Conservation (phyloP, 1,140 invertebrate species). For the Scaptomyza pallida region DNA sequence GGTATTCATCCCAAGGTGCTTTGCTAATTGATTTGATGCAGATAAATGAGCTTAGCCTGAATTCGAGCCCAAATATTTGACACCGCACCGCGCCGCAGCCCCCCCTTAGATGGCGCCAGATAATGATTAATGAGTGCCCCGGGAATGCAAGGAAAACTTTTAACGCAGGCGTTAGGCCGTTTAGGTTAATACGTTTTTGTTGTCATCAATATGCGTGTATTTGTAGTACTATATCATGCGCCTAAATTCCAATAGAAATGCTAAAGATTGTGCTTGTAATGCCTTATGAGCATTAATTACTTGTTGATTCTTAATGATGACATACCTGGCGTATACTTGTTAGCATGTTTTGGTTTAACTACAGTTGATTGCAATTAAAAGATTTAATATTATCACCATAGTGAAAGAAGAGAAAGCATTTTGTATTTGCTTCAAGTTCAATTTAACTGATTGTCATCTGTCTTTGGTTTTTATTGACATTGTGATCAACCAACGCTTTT, state of each 20-base stretch:
- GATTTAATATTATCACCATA: no score
- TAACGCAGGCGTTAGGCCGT: slow-evolving; percentile 23
- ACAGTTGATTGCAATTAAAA: no score
- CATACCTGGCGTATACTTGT: neutral
- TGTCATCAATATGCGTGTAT: slow-evolving; percentile 1
- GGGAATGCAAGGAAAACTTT: slow-evolving; percentile 16
- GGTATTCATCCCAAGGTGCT: slow-evolving; percentile 64
- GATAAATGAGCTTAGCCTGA: slow-evolving; percentile 70
- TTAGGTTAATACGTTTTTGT: slow-evolving; percentile 32
- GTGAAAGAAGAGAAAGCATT: no score
- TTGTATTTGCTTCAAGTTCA: neutral
- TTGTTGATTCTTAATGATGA: slow-evolving; percentile 70
- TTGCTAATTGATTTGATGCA: slow-evolving; percentile 78
- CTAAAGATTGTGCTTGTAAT: slow-evolving; percentile 28
- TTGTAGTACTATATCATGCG: neutral
- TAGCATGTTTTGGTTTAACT: neutral
- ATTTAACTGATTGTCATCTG: neutral
- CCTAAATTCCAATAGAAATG: neutral
- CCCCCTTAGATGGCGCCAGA: slow-evolving; percentile 56
- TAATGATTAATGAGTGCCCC: slow-evolving; percentile 69
- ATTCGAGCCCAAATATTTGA: slow-evolving; percentile 13
- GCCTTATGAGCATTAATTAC: slow-evolving; percentile 57
- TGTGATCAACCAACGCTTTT: neutral
- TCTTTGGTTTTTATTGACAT: slow-evolving; percentile 1
- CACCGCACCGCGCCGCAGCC: neutral